phyloP scores from a whole-genome alignment of 2,113 vertebrate species.

The Malurus melanocephalus region DNA sequence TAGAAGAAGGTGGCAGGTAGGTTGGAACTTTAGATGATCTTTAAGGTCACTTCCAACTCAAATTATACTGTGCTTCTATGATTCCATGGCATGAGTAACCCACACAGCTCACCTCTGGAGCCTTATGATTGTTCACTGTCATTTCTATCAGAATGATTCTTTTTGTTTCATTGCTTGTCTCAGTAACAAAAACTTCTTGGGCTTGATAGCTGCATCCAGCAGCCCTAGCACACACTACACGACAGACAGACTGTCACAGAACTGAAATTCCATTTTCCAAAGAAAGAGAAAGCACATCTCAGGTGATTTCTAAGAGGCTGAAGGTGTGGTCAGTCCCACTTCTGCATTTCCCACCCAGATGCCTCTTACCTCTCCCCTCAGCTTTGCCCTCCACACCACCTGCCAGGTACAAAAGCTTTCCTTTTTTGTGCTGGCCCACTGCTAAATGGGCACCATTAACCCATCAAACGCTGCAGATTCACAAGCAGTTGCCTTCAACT shows the following conservation, averaged over 20 bases:
- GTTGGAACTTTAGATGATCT: neutral
- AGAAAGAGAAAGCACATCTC: neutral
- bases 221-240: neutral
- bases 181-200: neutral
- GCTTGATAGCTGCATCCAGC: neutral
- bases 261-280: neutral
- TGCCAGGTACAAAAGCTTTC: neutral
- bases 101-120: neutral
- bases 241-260: neutral
- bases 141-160: neutral
- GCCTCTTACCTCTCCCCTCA: rapidly evolving
- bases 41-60: neutral
- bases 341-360: neutral
- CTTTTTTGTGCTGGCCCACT: rapidly evolving
- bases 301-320: neutral
- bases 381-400: neutral
- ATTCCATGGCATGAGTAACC: neutral
- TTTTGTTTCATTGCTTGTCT: neutral
- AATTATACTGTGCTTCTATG: neutral
- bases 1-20: neutral
- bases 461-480: neutral
- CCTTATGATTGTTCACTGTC: neutral
- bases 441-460: neutral
- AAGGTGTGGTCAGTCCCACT: neutral
- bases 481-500: neutral